These are phyloP conservation scores for Theretra japonica DNA, from an alignment of 2,888 invertebrate genomes.

Conservation along the genomic window DNA sequence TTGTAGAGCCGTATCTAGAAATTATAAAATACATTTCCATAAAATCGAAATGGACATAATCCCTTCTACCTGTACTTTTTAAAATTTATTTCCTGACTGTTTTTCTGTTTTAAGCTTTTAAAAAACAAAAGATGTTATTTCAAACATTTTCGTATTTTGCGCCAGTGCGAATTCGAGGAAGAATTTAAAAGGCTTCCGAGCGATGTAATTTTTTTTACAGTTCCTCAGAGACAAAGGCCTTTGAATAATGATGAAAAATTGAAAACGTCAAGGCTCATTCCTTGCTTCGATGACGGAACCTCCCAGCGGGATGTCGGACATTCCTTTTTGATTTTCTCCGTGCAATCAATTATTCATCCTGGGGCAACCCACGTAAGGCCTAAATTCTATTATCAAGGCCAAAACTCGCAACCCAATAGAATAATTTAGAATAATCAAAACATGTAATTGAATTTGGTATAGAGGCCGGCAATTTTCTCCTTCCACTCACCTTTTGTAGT, in stretches of 20 bases:
- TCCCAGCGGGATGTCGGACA: slow-evolving; percentile 12
- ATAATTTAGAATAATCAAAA: slow-evolving; percentile 26
- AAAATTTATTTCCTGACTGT: too few species aligned
- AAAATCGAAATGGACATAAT: too few species aligned
- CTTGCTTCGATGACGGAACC: slow-evolving; percentile 21
- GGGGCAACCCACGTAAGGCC: slow-evolving; percentile 18
- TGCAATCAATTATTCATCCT: slow-evolving; percentile 20
- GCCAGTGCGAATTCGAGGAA: background rate
- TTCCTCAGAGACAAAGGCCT: slow-evolving; percentile 19
- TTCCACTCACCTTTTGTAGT: background rate
- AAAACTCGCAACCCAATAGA: slow-evolving; percentile 7
- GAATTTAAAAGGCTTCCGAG: slow-evolving; percentile 9
- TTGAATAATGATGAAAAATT: slow-evolving; percentile 13
- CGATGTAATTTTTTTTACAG: slow-evolving; percentile 8
- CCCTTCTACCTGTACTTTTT: too few species aligned
- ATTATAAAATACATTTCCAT: too few species aligned
- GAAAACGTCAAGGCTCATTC: slow-evolving; percentile 21
- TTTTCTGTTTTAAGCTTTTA: too few species aligned
- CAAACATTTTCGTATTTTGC: background rate
- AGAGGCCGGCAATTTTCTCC: background rate
- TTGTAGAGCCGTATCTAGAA: background rate
- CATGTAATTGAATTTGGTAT: slow-evolving; percentile 12
- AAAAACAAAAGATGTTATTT: too few species aligned
- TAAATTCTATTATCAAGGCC: slow-evolving; percentile 22
- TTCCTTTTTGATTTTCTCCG: slow-evolving; percentile 24